Conservation (phyloP, 2,113 vertebrate genomes). For the Ciconia boyciana region DNA sequence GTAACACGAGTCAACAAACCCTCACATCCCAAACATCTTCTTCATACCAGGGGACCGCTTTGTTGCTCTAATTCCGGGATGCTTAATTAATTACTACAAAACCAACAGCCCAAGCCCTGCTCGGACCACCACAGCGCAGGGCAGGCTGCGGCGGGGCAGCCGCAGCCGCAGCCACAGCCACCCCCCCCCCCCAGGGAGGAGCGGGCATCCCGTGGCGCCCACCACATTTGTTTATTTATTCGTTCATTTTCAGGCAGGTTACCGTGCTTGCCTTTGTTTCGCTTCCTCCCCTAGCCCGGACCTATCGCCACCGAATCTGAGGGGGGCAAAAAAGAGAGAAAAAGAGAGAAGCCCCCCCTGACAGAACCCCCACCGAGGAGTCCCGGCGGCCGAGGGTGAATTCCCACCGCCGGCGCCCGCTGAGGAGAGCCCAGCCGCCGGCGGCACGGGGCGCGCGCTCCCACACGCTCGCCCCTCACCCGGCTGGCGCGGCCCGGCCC, state of each 20-base stretch:
- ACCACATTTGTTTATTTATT: fast-evolving
- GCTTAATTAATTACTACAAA: not conserved
- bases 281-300: not conserved
- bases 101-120: not conserved
- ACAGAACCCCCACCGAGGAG: not conserved
- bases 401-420: not conserved
- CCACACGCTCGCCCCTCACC: not conserved
- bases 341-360: not conserved
- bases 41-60: not conserved
- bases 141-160: not conserved
- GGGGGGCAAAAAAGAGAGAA: fast-evolving
- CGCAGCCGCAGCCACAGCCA: not conserved
- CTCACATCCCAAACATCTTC: not conserved
- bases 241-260: not conserved
- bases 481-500: not conserved
- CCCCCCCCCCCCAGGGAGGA: not conserved
- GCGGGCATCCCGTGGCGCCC: not conserved
- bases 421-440: not conserved
- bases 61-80: not conserved
- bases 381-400: not conserved
- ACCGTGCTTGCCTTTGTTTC: constrained; percentile 27
- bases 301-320: not conserved
- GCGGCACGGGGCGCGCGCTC: not conserved
- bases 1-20: not conserved
- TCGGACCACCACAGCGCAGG: fast-evolving